Conservation (phyloP, 2,888 invertebrate genomes). For the Sminthurides aquaticus region DNA sequence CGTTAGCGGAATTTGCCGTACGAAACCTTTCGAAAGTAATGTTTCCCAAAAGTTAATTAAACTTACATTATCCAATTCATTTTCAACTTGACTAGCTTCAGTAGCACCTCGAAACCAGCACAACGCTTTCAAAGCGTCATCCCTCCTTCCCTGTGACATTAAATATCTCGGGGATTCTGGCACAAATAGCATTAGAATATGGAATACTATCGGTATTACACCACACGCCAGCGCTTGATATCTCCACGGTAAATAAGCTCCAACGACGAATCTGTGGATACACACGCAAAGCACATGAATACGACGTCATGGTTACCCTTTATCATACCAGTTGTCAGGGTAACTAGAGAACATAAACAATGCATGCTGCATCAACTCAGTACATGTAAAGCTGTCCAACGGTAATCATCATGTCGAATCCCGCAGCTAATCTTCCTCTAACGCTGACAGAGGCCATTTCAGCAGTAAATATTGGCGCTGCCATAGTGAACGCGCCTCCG, state of each 20-base stretch:
- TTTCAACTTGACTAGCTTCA: constrained; percentile 45
- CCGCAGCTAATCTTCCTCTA: constrained; percentile 55
- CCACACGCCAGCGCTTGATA: constrained; percentile 61
- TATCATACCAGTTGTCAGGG: neutral
- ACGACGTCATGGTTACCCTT: neutral
- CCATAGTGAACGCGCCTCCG: constrained; percentile 75
- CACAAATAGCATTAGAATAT: constrained; percentile 67
- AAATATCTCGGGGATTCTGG: constrained; percentile 68
- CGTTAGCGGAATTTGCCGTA: constrained; percentile 8
- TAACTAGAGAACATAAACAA: neutral
- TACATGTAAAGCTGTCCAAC: constrained; percentile 41
- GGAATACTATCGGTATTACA: constrained; percentile 62
- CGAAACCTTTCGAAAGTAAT: too few species aligned
- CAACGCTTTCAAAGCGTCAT: constrained; percentile 62
- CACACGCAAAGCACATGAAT: neutral
- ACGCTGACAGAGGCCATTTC: constrained; percentile 73
- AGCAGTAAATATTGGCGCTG: constrained; percentile 74
- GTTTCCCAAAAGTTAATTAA: too few species aligned
- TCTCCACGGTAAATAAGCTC: constrained; percentile 58
- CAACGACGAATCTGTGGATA: constrained; percentile 50
- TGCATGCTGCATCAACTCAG: constrained; percentile 19
- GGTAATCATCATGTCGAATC: constrained; percentile 74
- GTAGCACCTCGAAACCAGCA: constrained; percentile 62
- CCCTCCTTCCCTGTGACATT: constrained; percentile 53
- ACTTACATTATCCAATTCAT: constrained; percentile 36